These are phyloP conservation scores for Marisa cornuarietis DNA, from an alignment of 1,140 invertebrate genomes.

Conservation along the genomic window DNA sequence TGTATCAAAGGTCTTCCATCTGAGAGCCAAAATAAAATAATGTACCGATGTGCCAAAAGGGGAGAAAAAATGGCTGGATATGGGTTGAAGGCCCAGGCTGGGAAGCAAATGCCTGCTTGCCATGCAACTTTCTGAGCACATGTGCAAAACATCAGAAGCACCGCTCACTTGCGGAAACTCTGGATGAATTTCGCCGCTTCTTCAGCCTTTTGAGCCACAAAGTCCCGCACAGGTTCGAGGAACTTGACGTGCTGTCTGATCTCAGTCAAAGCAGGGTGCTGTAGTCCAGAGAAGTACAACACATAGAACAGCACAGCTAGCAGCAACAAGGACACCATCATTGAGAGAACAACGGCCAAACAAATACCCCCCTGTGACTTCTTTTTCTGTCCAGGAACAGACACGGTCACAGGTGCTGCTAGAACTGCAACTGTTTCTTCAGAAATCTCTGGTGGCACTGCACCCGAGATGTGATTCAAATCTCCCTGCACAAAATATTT, in stretches of 20 bases:
- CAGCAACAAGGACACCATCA: conserved; percentile 47
- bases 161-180: conserved; percentile 22
- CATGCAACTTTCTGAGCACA: too few relatives aligned
- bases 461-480: conserved; percentile 37
- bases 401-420: conserved; percentile 13
- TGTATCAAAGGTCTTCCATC: too few relatives aligned
- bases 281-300: conserved; percentile 49
- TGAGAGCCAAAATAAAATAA: too few relatives aligned
- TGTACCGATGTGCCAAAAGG: too few relatives aligned
- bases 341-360: conserved; percentile 34
- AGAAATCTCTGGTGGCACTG: conserved; percentile 21
- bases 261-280: conserved; percentile 47
- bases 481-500: conserved; percentile 35
- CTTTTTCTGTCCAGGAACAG: conserved; percentile 16
- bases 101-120: not conserved
- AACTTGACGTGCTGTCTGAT: conserved; percentile 44
- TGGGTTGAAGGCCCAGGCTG: not conserved
- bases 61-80: conserved; percentile 7
- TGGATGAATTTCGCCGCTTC: conserved; percentile 13
- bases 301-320: conserved; percentile 45
- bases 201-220: conserved; percentile 39
- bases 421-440: conserved; percentile 20
- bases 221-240: conserved; percentile 51
- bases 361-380: conserved; percentile 33
- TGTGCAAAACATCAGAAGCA: not conserved